Percentiles rank a stretch among this genome's conserved stretches.
phyloP scores from a whole-genome alignment of 2,888 invertebrate genomes.

The Taenaris catops region DNA sequence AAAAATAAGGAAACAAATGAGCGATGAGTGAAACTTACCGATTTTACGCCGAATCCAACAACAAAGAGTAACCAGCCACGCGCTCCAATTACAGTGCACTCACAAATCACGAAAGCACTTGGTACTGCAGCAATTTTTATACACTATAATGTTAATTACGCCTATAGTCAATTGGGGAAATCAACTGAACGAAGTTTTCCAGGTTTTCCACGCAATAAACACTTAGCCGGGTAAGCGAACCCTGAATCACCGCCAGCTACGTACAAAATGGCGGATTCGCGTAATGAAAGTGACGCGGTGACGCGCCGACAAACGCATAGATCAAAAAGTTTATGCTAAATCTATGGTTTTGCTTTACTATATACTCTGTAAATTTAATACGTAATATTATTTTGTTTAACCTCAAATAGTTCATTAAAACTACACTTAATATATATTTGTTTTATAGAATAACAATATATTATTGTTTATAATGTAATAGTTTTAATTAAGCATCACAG shows the following conservation, averaged over 20 bases:
- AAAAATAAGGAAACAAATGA: too few species aligned
- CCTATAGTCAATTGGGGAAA: constrained; percentile 51
- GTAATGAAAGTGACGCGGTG: constrained; percentile 76
- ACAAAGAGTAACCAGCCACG: constrained; percentile 79
- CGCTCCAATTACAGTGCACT: constrained; percentile 76
- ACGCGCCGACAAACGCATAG: constrained; percentile 62
- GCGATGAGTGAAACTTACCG: constrained; percentile 17
- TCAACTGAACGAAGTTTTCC: constrained; percentile 57
- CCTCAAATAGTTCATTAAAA: too few species aligned
- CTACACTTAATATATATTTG: too few species aligned
- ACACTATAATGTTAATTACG: constrained; percentile 54
- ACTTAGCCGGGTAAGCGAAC: constrained; percentile 66
- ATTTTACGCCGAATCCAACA: constrained; percentile 57
- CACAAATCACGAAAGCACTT: constrained; percentile 76
- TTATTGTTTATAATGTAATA: too few species aligned
- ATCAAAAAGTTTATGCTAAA: constrained; percentile 24
- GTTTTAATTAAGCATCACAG: too few species aligned
- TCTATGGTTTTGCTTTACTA: constrained; percentile 18
- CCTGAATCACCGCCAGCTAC: constrained; percentile 76
- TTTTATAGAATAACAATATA: too few species aligned
- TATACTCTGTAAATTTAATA: too few species aligned
- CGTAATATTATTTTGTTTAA: too few species aligned
- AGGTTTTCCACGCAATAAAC: constrained; percentile 66
- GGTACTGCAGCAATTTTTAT: constrained; percentile 48
- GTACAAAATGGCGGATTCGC: constrained; percentile 80